Base-by-base conservation (phyloP, 1,140 invertebrate genomes). In the Polypedilum pembai region DNA sequence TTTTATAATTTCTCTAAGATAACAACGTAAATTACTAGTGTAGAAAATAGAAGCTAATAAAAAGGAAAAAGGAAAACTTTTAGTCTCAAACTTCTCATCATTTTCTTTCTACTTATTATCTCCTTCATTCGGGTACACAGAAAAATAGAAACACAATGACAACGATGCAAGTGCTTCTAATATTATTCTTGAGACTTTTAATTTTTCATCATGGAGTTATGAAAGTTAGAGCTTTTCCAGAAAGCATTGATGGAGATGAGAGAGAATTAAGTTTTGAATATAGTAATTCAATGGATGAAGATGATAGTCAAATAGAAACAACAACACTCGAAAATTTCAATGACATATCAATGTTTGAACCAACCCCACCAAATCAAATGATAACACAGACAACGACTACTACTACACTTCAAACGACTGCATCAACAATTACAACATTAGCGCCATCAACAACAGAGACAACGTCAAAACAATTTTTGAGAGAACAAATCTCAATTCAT, bases 141-240 rank as follows among this genome's bases (percentile, higher is more conserved):
- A 56, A n/a, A 56, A n/a, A 56, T n/a, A 56, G n/a, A 56, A 56
- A 12, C 8, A 41, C 8, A 45, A 56, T 12, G 45, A n/a, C 12
- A n/a, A 56, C n/a, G 45, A 56, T 12, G 45, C 12, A n/a, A 56
- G 4, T 56, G 15, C 15, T 56, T 56, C n/a, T 56, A 56, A 56
- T 56, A n/a, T 3, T 56, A 56, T n/a, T 56, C n/a, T 56, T 56
- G n/a, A 56, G 15, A 56, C 45, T 56, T 56, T 56, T 56, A 56
- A 56, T 56, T n/a, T 56, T 56, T 4, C 45, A 56, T 56, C 45
- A 56, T 12, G 12, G n/a, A n/a, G 3, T n/a, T 56, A 12, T 12
- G 1, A 15, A n/a, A n/a, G 12, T n/a, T 8, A 15, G 45, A 15
- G 45, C 45, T n/a, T 56, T n/a, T 56, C 45, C 45, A 56, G 45